Base-by-base conservation (phyloP, 2,888 invertebrate species). In the Helleia helle region DNA sequence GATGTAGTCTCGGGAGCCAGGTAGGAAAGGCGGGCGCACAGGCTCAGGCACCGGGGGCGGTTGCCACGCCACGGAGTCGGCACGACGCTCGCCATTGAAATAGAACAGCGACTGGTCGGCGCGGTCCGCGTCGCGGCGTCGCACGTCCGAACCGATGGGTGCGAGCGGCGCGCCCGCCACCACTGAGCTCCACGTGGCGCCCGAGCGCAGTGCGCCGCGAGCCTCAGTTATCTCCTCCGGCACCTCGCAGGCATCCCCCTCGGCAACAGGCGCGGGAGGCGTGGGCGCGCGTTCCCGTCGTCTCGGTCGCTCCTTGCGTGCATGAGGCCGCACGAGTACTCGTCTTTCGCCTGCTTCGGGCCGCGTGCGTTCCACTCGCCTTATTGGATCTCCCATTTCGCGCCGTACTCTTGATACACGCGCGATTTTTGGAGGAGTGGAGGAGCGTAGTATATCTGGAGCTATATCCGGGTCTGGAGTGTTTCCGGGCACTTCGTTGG, bases 91-190 rank as follows among this genome's bases (percentile, higher is more conserved):
- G 43, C 56, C 24, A 90, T 88, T 22, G 90, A 86, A 43, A 60
- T 66, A 71, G 62, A 71, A 71, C 86, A 53, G 91, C 63, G 49
- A 93, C 79, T 52, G 91, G 76, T 55, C 57, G 36, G 51, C 51
- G 30, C 49, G 54, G 41, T 51, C 52, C 9, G 55, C 52, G 44
- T 56, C 51, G 53, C 69, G 65, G 0, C 73, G 68, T 29, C 67
- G 68, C 58, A 69, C 69, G 65, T 70, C 70, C 44, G 74, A 71
- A 24, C 75, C 75, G 62, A 71, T 71, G 54, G 76, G 77, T 31
- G 74, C 66, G 46, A 72, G 71, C 45, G 66, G 55, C 8, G 52
- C 52, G 42, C 50, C 62, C 47, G 74, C 71, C 56, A 76, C 76
- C 51, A 74, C 79, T 25, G 68, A 64, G 61, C 67, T 67, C 72